A percentile compares a stretch with the other conserved stretches of the same genome.
Conservation (phyloP, 2,888 invertebrate species). For the Drosophila parthenogenetica region DNA sequence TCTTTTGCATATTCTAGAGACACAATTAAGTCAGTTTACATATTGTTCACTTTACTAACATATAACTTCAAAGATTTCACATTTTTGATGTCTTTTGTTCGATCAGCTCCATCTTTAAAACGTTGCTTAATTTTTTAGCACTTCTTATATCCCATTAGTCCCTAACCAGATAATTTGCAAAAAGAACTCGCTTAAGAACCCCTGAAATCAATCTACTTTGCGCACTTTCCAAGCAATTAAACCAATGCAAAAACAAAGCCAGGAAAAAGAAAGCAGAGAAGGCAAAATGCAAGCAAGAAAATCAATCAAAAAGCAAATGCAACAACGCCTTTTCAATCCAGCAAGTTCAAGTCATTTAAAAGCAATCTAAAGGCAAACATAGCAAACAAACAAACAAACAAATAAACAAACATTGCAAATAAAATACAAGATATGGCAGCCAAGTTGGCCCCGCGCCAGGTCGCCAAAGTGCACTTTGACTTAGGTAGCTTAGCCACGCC, state of each 20-base stretch:
- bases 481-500: slow-evolving; percentile 46
- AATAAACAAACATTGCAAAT: slow-evolving; percentile 31
- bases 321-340: slow-evolving; percentile 44
- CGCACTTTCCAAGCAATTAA: slow-evolving; percentile 76
- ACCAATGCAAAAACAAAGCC: slow-evolving; percentile 59
- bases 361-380: slow-evolving; percentile 66
- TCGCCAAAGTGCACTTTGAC: slow-evolving; percentile 58
- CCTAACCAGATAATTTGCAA: slow-evolving; percentile 16
- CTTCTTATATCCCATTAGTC: background rate
- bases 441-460: slow-evolving; percentile 58
- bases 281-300: slow-evolving; percentile 50
- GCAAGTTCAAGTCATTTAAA: slow-evolving; percentile 78
- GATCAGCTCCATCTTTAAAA: background rate
- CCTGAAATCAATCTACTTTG: slow-evolving; percentile 66
- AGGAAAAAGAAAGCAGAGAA: slow-evolving; percentile 9
- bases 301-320: slow-evolving; percentile 68
- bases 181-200: slow-evolving; percentile 1
- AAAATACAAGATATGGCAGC: slow-evolving; percentile 50
- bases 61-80: no score
- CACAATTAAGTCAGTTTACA: no score
- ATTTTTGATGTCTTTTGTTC: no score
- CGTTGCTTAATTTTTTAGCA: slow-evolving; percentile 2
- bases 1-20: no score
- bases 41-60: no score
- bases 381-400: slow-evolving; percentile 64